phyloP scores from a whole-genome alignment of 2,888 invertebrate species.

The Augochlorella aurata region DNA sequence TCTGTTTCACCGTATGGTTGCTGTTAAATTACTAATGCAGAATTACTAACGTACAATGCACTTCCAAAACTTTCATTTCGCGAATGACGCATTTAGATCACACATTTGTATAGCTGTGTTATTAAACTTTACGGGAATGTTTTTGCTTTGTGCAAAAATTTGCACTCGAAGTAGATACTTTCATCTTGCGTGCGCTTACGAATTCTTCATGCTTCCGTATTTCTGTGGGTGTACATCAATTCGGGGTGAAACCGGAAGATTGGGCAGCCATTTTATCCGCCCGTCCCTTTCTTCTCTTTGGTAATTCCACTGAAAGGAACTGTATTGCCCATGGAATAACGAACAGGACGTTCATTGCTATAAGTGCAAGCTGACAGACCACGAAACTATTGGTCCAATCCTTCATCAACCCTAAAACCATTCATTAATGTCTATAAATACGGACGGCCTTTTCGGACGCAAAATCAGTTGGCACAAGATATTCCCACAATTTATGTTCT shows the following conservation, averaged over 20 bases:
- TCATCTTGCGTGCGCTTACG: constrained; percentile 8
- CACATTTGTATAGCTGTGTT: background rate
- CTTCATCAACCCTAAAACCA: constrained; percentile 84
- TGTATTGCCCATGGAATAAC: constrained; percentile 88
- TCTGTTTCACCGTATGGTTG: background rate
- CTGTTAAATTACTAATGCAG: background rate
- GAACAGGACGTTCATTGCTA: constrained; percentile 86
- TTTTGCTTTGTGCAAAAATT: constrained; percentile 20
- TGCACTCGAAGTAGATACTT: constrained; percentile 22
- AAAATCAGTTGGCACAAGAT: background rate
- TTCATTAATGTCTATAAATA: constrained; percentile 54
- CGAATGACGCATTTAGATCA: background rate
- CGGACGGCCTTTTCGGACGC: background rate
- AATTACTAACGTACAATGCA: background rate
- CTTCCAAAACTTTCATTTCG: background rate
- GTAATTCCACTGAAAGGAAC: constrained; percentile 71
- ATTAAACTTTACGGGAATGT: background rate
- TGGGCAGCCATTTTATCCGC: constrained; percentile 45
- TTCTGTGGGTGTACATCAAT: constrained; percentile 45
- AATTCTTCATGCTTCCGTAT: constrained; percentile 33
- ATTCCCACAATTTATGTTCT: background rate
- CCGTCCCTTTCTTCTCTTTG: constrained; percentile 57
- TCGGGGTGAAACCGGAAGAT: constrained; percentile 50
- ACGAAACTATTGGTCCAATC: constrained; percentile 86
- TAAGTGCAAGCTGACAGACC: constrained; percentile 87